Evolutionary conservation across 2,888 invertebrate species (phyloP), one percentile per base, ranked within the genome.

Genomic region (Julus scanicus): DNA sequence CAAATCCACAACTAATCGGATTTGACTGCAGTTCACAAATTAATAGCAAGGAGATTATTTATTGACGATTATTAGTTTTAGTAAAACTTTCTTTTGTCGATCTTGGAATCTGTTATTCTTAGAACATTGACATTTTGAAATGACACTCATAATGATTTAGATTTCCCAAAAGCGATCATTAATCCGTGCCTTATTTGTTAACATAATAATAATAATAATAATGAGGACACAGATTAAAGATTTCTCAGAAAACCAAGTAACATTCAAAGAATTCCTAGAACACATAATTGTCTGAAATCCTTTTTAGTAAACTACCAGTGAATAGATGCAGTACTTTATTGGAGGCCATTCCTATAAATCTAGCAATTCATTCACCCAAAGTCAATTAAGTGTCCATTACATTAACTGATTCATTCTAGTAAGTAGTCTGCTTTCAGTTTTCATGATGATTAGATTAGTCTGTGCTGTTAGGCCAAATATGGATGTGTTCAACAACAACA

Each of bases 311-410:
- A 63, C n/a, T 17, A n/a, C 44, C 8, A 8, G 44, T 8, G 9
- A 29, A 71, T 29, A 29, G 63, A 63, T 63, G 8, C 6, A 44
- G 44, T 44, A 44, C 29, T 20, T 20, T 71, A 20, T 20, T 1
- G 29, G 71, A 5, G 4, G 29, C 71, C 20, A 29, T 71, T 80
- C 37, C 9, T 37, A 13, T 13, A 37, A 80, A 29, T 5, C 29
- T 4, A 71, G 9, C 6, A 20, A 29, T 71, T 29, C 71, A n/a
- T 29, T 8, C 29, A 9, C 20, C 8, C 29, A 71, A 71, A 20
- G 71, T 71, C 71, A 71, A 80, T 80, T 80, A 80, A 80, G 2
- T 80, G 11, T 37, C 80, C 80, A 80, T 80, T 80, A 37, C 29
- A 37, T 80, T 13, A 80, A 37, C 80, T 53, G 37, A 80, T 37